These are phyloP conservation scores for Clanis bilineata DNA, from an alignment of 2,888 invertebrate genomes.

Conservation along the genomic window DNA sequence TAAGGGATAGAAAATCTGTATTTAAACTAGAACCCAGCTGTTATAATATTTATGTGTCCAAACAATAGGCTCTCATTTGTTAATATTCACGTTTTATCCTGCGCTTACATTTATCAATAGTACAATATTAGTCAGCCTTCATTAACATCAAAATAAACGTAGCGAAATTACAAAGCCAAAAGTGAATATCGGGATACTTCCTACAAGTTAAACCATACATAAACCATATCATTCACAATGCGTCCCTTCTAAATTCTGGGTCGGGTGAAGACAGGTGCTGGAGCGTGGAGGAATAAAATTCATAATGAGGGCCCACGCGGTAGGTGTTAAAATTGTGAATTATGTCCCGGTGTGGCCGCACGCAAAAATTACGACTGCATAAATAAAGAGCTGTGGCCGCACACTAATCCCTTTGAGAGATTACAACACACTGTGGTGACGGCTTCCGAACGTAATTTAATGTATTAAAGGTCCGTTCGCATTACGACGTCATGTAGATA, in stretches of 20 bases:
- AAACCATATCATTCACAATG: background rate
- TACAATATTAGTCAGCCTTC: too few species aligned
- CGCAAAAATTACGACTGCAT: constrained; percentile 21
- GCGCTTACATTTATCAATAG: too few species aligned
- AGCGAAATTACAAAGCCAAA: too few species aligned
- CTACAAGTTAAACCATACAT: background rate
- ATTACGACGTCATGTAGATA: background rate
- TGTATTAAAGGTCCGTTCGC: constrained; percentile 29
- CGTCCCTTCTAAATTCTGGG: background rate
- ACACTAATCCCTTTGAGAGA: constrained; percentile 37
- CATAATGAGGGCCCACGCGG: background rate
- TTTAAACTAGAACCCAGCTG: background rate
- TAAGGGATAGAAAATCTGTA: too few species aligned
- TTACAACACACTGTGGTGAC: constrained; percentile 33
- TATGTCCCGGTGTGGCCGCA: constrained; percentile 1
- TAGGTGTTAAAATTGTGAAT: constrained; percentile 11
- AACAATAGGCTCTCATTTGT: too few species aligned
- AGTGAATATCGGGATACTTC: background rate
- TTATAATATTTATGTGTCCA: too few species aligned
- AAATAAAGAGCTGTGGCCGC: constrained; percentile 17
- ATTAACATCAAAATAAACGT: too few species aligned
- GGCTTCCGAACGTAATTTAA: constrained; percentile 45
- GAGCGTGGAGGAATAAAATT: background rate
- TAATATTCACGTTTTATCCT: too few species aligned
- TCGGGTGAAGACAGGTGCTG: background rate